Conservation (phyloP, 2,888 invertebrate species). For the Machimus atricapillus region DNA sequence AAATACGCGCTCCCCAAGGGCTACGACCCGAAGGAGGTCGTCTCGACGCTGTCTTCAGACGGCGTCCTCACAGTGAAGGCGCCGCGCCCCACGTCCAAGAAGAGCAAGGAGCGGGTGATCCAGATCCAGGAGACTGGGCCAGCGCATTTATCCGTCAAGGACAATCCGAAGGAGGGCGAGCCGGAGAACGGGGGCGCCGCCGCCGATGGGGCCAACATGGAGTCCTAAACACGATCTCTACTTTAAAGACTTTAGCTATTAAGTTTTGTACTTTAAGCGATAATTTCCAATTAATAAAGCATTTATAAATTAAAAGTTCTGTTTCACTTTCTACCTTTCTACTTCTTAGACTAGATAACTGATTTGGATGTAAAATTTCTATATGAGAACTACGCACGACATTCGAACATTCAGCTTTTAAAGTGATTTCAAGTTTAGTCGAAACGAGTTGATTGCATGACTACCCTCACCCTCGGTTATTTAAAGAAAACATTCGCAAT, state of each 20-base stretch:
- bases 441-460: too few species aligned
- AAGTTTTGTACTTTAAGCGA: not conserved
- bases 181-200: not conserved
- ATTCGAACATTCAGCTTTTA: too few species aligned
- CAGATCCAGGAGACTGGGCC: constrained; percentile 71
- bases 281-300: not conserved
- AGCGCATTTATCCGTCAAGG: constrained; percentile 64
- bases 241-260: not conserved
- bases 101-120: constrained; percentile 65
- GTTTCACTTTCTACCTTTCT: not conserved
- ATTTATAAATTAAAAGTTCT: not conserved
- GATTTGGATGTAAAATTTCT: too few species aligned
- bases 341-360: too few species aligned
- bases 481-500: too few species aligned
- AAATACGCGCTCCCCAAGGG: constrained; percentile 73
- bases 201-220: not conserved
- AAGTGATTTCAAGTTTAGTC: too few species aligned
- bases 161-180: constrained; percentile 55
- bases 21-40: constrained; percentile 74
- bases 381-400: too few species aligned
- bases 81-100: constrained; percentile 63
- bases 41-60: constrained; percentile 80
- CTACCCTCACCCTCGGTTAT: too few species aligned
- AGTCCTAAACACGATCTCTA: not conserved
- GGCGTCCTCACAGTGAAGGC: constrained; percentile 79